Evolutionary conservation across 2,888 invertebrate genomes (phyloP), one percentile per base, ranked within the genome.

Genomic region (Campoletis raptor): DNA sequence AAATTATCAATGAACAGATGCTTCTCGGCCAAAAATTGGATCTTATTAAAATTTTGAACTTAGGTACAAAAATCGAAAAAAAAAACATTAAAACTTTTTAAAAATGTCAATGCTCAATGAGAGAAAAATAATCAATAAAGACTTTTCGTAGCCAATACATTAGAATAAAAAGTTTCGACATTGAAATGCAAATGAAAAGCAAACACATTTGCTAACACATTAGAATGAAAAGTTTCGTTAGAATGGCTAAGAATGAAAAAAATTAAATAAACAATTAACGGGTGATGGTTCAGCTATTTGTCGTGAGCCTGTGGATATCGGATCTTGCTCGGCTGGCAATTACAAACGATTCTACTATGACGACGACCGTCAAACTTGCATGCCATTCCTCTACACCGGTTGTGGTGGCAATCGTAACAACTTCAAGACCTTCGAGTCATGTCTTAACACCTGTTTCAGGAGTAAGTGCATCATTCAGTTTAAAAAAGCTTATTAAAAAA

Each of bases 371-470:
- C 96, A 95, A 89, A 96, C 96, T 92, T 99, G 98, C 94, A 94
- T 96, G 89, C 95, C 96, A 81, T 98, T 99, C 95, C 96, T 97
- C 92, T 98, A 97, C 95, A 96, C 96, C 89, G 98, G 98, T 95
- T 99, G 98, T 95, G 97, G 96, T 88, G 98, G 98, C 91, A 98
- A 97, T 95, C 96, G 96, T 92, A 98, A 98, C 95, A 97, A 97
- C 95, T 98, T 98, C 96, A 96, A 95, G 93, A 96, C 96, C 81
- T 96, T 96, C 94, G 96, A 96, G 91, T 95, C 96, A 92, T 98
- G 98, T 94, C 94, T 96, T 92, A 95, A 95, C 88, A 95, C 95
- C 94, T 97, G 97, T 94, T 92, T 92, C 87, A 92, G 91, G 92
- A 91, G 94, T 94, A 93, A 94, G 94, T 79, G 24, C 57, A 48